A percentile compares a stretch with the other conserved stretches of the same genome.
These are phyloP conservation scores for Bungarus multicinctus DNA, from an alignment of 2,113 vertebrate genomes.

Conservation along the genomic window DNA sequence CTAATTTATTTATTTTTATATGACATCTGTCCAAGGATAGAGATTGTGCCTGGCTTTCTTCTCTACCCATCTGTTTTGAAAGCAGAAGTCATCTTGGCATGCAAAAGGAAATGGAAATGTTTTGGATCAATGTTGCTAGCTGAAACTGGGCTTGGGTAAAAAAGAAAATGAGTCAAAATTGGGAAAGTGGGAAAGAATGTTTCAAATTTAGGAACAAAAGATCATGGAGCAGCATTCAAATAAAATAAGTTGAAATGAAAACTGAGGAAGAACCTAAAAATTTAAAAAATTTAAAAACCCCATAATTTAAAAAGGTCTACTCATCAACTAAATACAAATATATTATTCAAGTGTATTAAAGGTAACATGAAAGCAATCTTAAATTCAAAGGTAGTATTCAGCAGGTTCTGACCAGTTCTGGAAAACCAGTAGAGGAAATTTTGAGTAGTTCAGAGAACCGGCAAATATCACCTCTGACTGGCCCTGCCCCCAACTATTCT, in stretches of 20 bases:
- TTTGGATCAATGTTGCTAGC: constrained; percentile 24
- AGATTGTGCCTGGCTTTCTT: constrained; percentile 22
- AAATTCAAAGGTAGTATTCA: no score
- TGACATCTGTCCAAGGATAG: constrained; percentile 1
- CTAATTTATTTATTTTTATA: constrained; percentile 11
- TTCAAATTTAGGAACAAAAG: neutral
- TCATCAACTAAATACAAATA: neutral
- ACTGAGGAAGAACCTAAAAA: neutral
- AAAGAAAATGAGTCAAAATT: neutral
- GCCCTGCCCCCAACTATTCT: no score
- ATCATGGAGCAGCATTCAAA: neutral
- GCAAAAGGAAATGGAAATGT: neutral
- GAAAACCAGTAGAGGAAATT: no score
- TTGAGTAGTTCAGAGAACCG: no score
- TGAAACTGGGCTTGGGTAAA: neutral
- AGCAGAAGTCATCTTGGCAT: constrained; percentile 12
- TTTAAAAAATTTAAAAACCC: no score
- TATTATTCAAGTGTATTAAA: neutral
- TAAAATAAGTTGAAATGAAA: constrained; percentile 14
- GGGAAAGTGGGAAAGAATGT: neutral
- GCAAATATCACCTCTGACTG: no score
- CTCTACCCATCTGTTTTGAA: constrained; percentile 16
- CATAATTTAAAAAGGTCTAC: neutral
- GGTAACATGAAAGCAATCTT: no score
- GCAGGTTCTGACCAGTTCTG: no score